These are phyloP conservation scores for Eulacestoma nigropectus DNA, from an alignment of 2,113 vertebrate genomes.

Conservation along the genomic window DNA sequence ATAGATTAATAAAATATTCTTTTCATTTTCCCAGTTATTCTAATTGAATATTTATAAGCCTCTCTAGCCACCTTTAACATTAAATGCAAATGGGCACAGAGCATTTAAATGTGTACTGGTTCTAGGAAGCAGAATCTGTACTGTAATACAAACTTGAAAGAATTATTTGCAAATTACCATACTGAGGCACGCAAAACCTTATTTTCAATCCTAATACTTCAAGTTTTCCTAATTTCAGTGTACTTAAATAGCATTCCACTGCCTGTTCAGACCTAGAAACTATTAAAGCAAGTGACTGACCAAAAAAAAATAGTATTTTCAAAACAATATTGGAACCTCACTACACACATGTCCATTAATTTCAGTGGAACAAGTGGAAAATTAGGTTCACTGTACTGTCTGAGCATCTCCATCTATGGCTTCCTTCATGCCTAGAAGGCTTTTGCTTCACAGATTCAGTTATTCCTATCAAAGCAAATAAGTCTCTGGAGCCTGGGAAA, in stretches of 20 bases:
- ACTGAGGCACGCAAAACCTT: background rate
- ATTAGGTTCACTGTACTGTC: background rate
- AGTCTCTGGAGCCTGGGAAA: background rate
- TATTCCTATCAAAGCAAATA: background rate
- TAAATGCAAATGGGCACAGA: background rate
- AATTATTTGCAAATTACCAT: background rate
- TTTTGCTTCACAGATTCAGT: background rate
- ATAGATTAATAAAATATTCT: background rate
- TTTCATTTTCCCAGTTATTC: constrained; percentile 27
- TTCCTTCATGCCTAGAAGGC: background rate
- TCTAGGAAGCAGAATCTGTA: background rate
- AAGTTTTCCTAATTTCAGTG: background rate
- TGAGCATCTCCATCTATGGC: background rate
- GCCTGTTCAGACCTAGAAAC: background rate
- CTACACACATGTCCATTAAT: background rate
- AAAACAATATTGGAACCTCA: background rate
- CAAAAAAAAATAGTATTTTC: background rate
- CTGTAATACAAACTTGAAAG: background rate
- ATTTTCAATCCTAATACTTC: background rate
- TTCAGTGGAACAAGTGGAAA: background rate
- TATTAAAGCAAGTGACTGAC: background rate
- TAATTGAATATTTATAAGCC: constrained; percentile 15
- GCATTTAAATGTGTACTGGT: background rate
- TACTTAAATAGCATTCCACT: background rate
- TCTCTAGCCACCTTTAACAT: background rate